These are phyloP conservation scores for Bathynomus jamesi DNA, from an alignment of 1,140 invertebrate genomes.

Conservation along the genomic window DNA sequence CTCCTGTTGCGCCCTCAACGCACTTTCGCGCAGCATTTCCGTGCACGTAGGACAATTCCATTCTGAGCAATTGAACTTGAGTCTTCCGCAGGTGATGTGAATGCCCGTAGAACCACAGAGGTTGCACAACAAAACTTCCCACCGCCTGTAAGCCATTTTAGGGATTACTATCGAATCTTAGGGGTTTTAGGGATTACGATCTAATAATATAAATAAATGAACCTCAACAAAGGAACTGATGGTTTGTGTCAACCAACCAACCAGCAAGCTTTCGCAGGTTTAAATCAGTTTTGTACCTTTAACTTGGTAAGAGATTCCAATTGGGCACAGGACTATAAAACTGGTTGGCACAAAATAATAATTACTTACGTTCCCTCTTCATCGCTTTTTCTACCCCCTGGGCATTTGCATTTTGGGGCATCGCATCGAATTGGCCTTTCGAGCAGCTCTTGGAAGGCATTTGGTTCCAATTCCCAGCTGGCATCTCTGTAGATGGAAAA, in stretches of 20 bases:
- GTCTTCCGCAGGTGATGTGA: background rate
- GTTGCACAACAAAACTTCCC: background rate
- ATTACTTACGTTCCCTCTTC: slow-evolving; percentile 38
- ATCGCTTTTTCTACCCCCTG: slow-evolving; percentile 49
- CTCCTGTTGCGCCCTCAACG: background rate
- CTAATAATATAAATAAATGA: no score
- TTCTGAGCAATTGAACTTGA: background rate
- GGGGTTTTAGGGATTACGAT: no score
- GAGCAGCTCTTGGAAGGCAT: slow-evolving; percentile 55
- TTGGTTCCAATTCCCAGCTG: slow-evolving; percentile 58
- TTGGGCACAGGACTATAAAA: no score
- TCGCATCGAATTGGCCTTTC: slow-evolving; percentile 54
- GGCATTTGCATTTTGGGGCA: slow-evolving; percentile 51
- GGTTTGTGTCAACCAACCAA: no score
- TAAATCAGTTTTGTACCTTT: no score
- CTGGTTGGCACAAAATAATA: background rate
- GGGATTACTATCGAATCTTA: no score
- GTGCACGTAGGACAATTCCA: background rate
- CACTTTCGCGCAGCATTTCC: background rate
- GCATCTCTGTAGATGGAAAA: slow-evolving; percentile 51
- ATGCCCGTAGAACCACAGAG: background rate
- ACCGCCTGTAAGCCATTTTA: background rate
- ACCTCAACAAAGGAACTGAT: no score
- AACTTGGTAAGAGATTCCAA: no score
- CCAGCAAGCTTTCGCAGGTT: no score